Evolutionary conservation across 2,113 vertebrate genomes (phyloP), one percentile per base, ranked within the genome.

Genomic region (Aythya baeri): DNA sequence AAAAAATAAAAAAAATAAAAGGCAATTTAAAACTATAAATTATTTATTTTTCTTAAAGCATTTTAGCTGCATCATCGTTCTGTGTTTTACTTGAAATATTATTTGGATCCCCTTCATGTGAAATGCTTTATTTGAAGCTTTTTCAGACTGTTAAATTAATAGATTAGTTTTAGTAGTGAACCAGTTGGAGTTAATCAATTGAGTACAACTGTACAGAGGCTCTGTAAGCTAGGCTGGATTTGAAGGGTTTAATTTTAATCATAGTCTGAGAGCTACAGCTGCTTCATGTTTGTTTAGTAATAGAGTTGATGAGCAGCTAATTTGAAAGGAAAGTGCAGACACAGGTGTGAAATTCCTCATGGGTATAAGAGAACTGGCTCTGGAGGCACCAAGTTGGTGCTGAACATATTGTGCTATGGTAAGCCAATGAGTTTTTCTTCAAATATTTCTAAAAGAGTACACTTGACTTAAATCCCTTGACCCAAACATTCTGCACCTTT

Each of bases 261-360:
- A 55, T 83, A 76, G 87, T 89, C 88, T 91, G 79, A 96, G 73
- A 63, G 52, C 83, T 96, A 93, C 91, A 97, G 95, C 96, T 98
- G 97, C 92, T 96, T 89, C 93, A 55, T 97, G 89, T 97, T 98
- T 97, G 93, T 96, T 98, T 98, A 97, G 92, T 95, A 95, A 95
- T 83, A 95, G 96, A 96, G 82, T 88, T 97, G 96, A 97, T 93
- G 91, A 98, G 75, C 76, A 89, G 89, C 91, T 97, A 95, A 97
- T 97, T 83, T 91, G 94, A 94, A 86, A 93, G 88, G 95, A 91
- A 96, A 92, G 57, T 75, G 80, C 57, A 83, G 81, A 57, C 74
- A 91, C 95, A 97, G 96, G 94, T 97, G 95, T 92, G 85, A 89
- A 94, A 89, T 84, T 92, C 55, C 88, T 96, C 94, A 73, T 1